Evolutionary conservation across 2,888 invertebrate species (phyloP).

Genomic region (Oscheius sp.): DNA sequence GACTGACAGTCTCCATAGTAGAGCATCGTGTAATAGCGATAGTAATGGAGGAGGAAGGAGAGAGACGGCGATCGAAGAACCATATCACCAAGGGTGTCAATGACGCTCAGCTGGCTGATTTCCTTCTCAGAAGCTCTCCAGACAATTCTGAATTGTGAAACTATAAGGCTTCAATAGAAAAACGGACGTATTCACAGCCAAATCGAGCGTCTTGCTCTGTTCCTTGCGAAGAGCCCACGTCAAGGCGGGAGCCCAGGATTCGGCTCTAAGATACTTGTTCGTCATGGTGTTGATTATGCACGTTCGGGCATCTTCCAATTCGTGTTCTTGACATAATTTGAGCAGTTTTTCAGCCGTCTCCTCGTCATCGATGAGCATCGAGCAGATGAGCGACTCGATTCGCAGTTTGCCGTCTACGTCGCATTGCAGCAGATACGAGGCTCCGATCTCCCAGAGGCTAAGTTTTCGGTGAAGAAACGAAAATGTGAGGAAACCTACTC

Average conservation of each 20-base stretch:
- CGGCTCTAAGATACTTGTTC: slow-evolving; percentile 40
- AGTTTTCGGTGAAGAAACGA: neutral
- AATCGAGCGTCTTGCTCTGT: slow-evolving; percentile 48
- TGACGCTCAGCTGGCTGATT: slow-evolving; percentile 4
- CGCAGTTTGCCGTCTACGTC: slow-evolving; percentile 46
- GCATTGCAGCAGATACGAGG: slow-evolving; percentile 47
- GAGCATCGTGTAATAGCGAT: slow-evolving; percentile 47
- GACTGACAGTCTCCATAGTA: slow-evolving; percentile 41
- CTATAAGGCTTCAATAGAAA: neutral
- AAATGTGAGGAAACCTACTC: slow-evolving; percentile 22
- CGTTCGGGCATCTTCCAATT: slow-evolving; percentile 44
- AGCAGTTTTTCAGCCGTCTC: slow-evolving; percentile 49
- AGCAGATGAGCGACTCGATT: slow-evolving; percentile 48
- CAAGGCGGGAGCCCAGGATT: slow-evolving; percentile 52
- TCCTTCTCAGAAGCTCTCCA: slow-evolving; percentile 41
- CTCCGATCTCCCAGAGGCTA: slow-evolving; percentile 56
- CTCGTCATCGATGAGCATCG: slow-evolving; percentile 50
- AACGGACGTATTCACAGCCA: slow-evolving; percentile 42
- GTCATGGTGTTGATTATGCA: slow-evolving; percentile 57
- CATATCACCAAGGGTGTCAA: slow-evolving; percentile 38
- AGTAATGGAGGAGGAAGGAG: slow-evolving; percentile 46
- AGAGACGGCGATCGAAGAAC: slow-evolving; percentile 47
- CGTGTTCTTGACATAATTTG: slow-evolving; percentile 40
- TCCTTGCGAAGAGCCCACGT: slow-evolving; percentile 51
- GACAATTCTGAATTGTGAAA: slow-evolving; percentile 41